Base-by-base conservation (phyloP, 2,113 vertebrate species). In the Scartelaos histophorus region DNA sequence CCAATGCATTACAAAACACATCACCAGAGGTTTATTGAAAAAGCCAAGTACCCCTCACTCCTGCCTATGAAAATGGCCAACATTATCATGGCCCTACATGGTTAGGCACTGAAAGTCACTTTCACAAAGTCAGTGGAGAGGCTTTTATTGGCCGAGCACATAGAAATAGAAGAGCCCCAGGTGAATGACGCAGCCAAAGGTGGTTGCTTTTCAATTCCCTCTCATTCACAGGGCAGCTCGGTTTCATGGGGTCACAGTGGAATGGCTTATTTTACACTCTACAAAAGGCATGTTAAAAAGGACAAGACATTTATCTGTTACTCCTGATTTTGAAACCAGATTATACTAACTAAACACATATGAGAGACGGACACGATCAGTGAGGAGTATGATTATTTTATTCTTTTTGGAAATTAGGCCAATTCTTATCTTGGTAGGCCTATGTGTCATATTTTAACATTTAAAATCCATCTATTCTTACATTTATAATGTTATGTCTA, bases 1-100 rank as follows among this genome's bases (percentile, higher is more conserved):
- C 92, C 90, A 91, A 93, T 92, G 91, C 93, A 94, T 93, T 93
- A 93, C 90, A 88, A 92, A 93, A 91, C 88, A 87, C 89, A 91
- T 93, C 91, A 92, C 80, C 79, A 87, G 79, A 89, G 88, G 87
- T 91, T 93, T 92, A 90, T 89, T 91, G 89, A 92, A 93, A 93
- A 92, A 92, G 86, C 85, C 90, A 92, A 90, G 84, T 82, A 79
- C 69, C 82, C 79, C 79, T 70, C 80, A 43, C 84, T 71, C 82
- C 75, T 78, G 71, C 74, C 74, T 77, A 79, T 82, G 86, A 91
- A 92, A 91, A 90, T 84, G 88, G 84, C 85, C 82, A 82, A 87
- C 87, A 90, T 91, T 92, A 89, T 90, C 86, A 88, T 85, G 83
- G 88, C 87, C 58, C 83, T 89, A 92, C 87, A 91, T 90, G 87